Evolutionary conservation across 2,113 vertebrate species (phyloP).

Genomic region (Ammospiza caudacuta): DNA sequence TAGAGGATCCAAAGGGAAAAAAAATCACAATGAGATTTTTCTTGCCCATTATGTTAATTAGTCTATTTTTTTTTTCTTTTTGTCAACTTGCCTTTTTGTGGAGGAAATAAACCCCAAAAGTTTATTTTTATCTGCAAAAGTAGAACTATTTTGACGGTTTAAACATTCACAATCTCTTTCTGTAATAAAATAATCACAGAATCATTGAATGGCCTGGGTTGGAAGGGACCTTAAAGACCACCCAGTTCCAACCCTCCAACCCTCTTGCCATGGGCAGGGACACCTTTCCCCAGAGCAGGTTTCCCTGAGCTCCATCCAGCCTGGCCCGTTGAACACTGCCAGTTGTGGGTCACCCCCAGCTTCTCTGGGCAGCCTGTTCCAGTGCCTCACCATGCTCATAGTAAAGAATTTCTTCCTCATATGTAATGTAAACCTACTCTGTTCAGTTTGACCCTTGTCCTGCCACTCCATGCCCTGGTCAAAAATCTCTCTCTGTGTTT

Average conservation of each 20-base stretch:
- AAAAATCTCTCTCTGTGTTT: not conserved
- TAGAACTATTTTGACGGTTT: not conserved
- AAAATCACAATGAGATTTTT: not conserved
- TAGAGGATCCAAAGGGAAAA: not conserved
- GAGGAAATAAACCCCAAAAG: not conserved
- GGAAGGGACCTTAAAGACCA: not conserved
- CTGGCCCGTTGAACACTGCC: not conserved
- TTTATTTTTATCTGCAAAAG: not conserved
- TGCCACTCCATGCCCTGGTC: too few relatives aligned
- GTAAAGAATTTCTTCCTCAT: not conserved
- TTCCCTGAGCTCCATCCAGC: not conserved
- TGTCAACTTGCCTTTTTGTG: not conserved
- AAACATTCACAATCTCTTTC: not conserved
- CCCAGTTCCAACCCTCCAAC: not conserved
- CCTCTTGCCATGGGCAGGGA: not conserved
- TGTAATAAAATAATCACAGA: not conserved
- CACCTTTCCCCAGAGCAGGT: not conserved
- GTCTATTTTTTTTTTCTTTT: not conserved
- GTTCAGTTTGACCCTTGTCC: too few relatives aligned
- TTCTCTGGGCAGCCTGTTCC: not conserved
- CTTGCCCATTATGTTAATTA: not conserved
- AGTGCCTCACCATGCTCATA: not conserved
- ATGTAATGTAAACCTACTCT: not conserved
- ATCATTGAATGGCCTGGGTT: not conserved
- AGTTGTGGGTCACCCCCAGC: not conserved